A percentile compares a stretch with the other conserved stretches of the same genome.
phyloP scores from a whole-genome alignment of 2,113 vertebrate genomes.

The Okapia johnstoni region DNA sequence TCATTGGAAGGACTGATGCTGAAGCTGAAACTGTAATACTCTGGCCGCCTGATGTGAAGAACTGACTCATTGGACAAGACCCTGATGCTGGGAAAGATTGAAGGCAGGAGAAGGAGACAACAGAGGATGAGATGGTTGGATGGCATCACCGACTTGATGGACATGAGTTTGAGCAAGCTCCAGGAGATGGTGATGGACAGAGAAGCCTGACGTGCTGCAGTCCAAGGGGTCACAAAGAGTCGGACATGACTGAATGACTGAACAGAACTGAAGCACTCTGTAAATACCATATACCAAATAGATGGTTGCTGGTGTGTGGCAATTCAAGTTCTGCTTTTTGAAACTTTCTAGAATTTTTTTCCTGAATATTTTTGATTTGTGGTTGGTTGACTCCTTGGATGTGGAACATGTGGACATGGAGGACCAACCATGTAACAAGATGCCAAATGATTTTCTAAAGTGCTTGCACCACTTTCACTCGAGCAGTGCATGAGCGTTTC shows the following conservation, averaged over 20 bases:
- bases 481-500: not conserved
- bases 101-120: too few species aligned
- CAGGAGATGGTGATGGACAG: too few species aligned
- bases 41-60: too few species aligned
- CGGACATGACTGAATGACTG: not conserved
- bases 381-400: not conserved
- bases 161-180: too few species aligned
- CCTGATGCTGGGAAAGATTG: too few species aligned
- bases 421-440: not conserved
- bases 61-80: too few species aligned
- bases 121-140: too few species aligned
- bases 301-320: not conserved
- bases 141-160: too few species aligned
- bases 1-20: not conserved
- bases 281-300: not conserved
- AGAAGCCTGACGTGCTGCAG: too few species aligned
- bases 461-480: not conserved
- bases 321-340: not conserved
- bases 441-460: not conserved
- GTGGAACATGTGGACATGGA: not conserved
- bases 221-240: not conserved
- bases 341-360: not conserved
- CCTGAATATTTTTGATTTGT: not conserved
- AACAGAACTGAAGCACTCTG: not conserved
- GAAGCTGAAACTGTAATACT: too few species aligned